Evolutionary conservation across 2,113 vertebrate genomes (phyloP).

Genomic region (Triplophysa rosa): DNA sequence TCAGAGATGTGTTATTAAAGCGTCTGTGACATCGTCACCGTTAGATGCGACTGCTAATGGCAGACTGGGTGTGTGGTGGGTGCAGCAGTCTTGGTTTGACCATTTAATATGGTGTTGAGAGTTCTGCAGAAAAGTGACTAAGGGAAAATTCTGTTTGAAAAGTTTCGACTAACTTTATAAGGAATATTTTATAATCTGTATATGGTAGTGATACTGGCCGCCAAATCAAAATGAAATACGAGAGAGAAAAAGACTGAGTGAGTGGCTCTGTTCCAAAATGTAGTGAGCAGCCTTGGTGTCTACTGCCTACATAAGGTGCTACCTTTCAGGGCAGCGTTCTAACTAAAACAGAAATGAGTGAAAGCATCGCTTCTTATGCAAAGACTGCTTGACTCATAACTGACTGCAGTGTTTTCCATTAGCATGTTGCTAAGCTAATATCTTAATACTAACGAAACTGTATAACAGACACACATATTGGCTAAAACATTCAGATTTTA

Average conservation of each 20-base stretch:
- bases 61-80: slow-evolving; percentile 25
- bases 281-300: background rate
- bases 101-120: slow-evolving; percentile 28
- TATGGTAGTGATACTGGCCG: background rate
- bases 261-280: background rate
- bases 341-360: background rate
- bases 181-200: background rate
- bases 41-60: slow-evolving; percentile 33
- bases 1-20: slow-evolving; percentile 49
- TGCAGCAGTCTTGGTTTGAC: slow-evolving; percentile 18
- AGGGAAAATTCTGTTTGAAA: slow-evolving; percentile 11
- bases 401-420: too few relatives aligned
- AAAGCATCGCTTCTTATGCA: background rate
- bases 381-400: too few relatives aligned
- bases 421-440: background rate
- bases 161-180: background rate
- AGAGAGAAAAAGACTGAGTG: slow-evolving; percentile 30
- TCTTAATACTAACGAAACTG: background rate
- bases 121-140: slow-evolving; percentile 27
- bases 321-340: background rate
- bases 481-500: background rate
- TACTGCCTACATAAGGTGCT: background rate
- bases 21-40: slow-evolving; percentile 32
- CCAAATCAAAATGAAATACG: slow-evolving; percentile 7
- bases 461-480: background rate